phyloP scores from a whole-genome alignment of 2,888 invertebrate species.

The Pediacus dermestoides region DNA sequence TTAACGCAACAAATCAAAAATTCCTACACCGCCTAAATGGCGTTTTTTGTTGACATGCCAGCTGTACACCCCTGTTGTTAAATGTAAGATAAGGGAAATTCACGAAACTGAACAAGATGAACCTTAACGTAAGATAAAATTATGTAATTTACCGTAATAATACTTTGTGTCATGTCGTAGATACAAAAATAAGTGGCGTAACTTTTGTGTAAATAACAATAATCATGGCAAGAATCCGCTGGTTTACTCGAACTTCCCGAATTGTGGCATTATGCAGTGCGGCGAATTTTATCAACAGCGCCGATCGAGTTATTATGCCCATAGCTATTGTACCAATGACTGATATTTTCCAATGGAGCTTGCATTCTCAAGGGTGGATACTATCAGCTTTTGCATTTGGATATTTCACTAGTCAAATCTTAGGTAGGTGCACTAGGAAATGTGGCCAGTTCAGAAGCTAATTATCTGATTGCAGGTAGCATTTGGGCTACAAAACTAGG shows the following conservation, averaged over 20 bases:
- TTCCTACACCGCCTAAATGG: slow-evolving; percentile 15
- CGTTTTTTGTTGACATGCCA: slow-evolving; percentile 21
- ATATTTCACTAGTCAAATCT: slow-evolving; percentile 71
- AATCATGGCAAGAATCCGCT: slow-evolving; percentile 50
- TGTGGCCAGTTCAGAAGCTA: not conserved
- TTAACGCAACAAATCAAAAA: slow-evolving; percentile 1
- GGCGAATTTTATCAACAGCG: slow-evolving; percentile 75
- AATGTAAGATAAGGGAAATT: slow-evolving; percentile 1
- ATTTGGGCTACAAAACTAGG: slow-evolving; percentile 66
- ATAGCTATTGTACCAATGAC: slow-evolving; percentile 74
- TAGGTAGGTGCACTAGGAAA: slow-evolving; percentile 33
- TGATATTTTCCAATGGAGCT: slow-evolving; percentile 65
- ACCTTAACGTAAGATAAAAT: no score
- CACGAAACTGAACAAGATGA: not conserved
- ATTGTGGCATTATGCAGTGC: slow-evolving; percentile 66
- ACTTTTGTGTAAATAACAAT: no score
- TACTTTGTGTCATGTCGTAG: no score
- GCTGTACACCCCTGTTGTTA: slow-evolving; percentile 12
- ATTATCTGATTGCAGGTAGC: slow-evolving; percentile 57
- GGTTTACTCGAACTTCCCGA: slow-evolving; percentile 56
- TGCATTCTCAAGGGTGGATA: slow-evolving; percentile 72
- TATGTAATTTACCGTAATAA: no score
- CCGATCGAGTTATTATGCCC: slow-evolving; percentile 74
- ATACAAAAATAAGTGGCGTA: not conserved
- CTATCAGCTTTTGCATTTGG: slow-evolving; percentile 73